Evolutionary conservation across 2,797 vertebrate genomes (phyloP).

Genomic region (Erpetoichthys calabaricus): DNA sequence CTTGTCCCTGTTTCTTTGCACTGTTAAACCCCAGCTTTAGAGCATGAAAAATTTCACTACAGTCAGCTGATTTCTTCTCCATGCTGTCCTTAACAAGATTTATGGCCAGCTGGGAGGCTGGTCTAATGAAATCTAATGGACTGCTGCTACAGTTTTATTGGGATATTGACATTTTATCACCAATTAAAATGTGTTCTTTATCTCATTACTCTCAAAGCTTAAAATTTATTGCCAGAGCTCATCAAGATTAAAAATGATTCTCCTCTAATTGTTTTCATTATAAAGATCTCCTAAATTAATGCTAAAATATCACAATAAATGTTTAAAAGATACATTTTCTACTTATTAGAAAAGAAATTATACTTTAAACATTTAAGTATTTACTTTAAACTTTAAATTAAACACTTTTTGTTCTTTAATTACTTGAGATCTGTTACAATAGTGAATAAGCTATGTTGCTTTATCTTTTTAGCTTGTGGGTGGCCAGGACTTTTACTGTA

Average conservation of each 20-base stretch:
- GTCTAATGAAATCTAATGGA: constrained; percentile 35
- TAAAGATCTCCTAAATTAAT: no score
- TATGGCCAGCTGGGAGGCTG: constrained; percentile 31
- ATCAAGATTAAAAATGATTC: constrained; percentile 18
- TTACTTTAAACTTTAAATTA: background rate
- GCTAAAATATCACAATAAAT: no score
- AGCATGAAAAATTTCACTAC: constrained; percentile 19
- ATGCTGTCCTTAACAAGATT: constrained; percentile 29
- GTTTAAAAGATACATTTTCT: no score
- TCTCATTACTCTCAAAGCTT: constrained; percentile 29
- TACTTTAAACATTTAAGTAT: no score
- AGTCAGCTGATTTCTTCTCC: constrained; percentile 26
- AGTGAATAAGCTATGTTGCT: no score
- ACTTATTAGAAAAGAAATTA: no score
- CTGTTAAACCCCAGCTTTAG: constrained; percentile 13
- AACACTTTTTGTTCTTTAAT: background rate
- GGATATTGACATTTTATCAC: constrained; percentile 44
- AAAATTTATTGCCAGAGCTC: constrained; percentile 24
- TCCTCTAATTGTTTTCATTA: background rate
- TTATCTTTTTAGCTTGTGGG: no score
- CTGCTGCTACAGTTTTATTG: constrained; percentile 27
- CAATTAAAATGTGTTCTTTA: constrained; percentile 33
- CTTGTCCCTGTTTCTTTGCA: no score
- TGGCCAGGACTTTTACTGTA: no score
- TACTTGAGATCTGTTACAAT: no score